Evolutionary conservation across 2,888 invertebrate species (phyloP).

Genomic region (Eristalis arbustorum): DNA sequence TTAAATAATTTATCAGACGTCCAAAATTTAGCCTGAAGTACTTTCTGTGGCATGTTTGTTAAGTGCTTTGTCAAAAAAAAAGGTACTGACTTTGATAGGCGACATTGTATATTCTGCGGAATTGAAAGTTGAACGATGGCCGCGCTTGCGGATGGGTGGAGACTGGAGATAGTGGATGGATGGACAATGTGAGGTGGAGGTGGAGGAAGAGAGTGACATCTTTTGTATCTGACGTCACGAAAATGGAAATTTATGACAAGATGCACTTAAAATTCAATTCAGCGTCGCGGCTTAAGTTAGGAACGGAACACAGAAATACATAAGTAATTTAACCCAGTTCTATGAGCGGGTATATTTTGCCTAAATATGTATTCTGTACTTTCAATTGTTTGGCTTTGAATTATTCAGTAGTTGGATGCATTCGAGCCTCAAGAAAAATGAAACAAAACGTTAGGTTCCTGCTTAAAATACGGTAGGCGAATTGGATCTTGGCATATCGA

Average conservation of each 20-base stretch:
- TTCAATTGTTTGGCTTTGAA: constrained; percentile 55
- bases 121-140: constrained; percentile 18
- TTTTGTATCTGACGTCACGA: constrained; percentile 14
- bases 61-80: constrained; percentile 28
- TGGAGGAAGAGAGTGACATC: constrained; percentile 4
- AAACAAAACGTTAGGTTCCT: not conserved
- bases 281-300: constrained; percentile 6
- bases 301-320: constrained; percentile 36
- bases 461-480: not conserved
- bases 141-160: not conserved
- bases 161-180: not conserved
- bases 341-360: not conserved
- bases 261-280: constrained; percentile 42
- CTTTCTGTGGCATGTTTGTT: constrained; percentile 38
- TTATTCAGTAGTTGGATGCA: constrained; percentile 23
- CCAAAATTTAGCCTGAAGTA: constrained; percentile 40
- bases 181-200: not conserved
- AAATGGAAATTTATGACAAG: constrained; percentile 38
- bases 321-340: constrained; percentile 44
- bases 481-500: not conserved
- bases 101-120: constrained; percentile 22
- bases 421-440: not conserved
- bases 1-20: constrained; percentile 45
- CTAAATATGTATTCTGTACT: constrained; percentile 30
- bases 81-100: not conserved